Evolutionary conservation across 2,797 vertebrate species (phyloP), one percentile per base, ranked within the genome.

Genomic region (Scleropages formosus): DNA sequence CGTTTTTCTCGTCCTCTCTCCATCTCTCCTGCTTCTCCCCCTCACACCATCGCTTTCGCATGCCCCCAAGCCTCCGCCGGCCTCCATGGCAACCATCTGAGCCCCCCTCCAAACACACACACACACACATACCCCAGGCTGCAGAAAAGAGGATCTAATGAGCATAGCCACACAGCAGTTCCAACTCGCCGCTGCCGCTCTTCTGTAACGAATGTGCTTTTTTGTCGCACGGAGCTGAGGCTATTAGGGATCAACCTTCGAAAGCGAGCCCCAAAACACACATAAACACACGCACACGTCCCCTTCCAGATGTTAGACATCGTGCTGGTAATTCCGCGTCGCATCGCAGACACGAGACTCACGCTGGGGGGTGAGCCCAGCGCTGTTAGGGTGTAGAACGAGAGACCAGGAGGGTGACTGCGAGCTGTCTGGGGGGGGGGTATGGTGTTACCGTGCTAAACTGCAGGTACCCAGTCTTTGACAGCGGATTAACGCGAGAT

Each of bases 1-100:
- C 16, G 27, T 56, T 47, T 39, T 16, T 13, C 31, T 49, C 13
- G 18, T 31, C 60, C 18, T 27, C 47, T 11, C 44, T 18, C 39
- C 15, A 16, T 10, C n/a, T 24, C 20, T 22, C 31, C 44, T 26
- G 10, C 22, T 60, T 39, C 47, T 20, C 9, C 44, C 20, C 22
- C 20, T 65, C 59, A 8, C 8, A 16, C 16, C 22, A 47, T 46
- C 4, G 70, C 22, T 58, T 58, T 8, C n/a, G 59, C 10, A 69
- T 74, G 26, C 69, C n/a, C n/a, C n/a, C 49, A 59, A 27, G 18
- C 62, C 49, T 51, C 70, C 44, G 27, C 47, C 71, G 7, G 64
- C 64, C 53, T 72, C 64, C 62, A 26, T 51, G 46, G 72, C 63
- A 73, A 62, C 69, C n/a, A 49, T 66, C 20, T 72, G 53, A 15